Conservation (phyloP, 2,797 vertebrate genomes). For the Enteromius argenteus region DNA sequence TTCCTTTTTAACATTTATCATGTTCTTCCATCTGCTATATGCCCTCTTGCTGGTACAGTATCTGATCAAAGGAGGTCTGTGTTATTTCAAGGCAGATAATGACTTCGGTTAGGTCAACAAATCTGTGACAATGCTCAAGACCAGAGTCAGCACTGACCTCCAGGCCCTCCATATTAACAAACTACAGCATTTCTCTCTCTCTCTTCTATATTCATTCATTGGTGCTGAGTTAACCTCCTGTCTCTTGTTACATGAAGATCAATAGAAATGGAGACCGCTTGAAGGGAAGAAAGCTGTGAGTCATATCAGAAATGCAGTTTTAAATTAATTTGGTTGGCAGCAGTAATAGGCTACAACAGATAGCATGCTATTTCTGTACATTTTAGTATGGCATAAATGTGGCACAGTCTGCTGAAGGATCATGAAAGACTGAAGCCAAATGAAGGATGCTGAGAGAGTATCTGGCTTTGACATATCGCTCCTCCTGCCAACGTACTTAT, state of each 20-base stretch:
- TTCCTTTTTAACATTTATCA: background rate
- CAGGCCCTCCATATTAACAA: slow-evolving; percentile 34
- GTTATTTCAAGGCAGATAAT: slow-evolving; percentile 36
- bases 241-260: slow-evolving; percentile 64
- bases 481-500: slow-evolving; percentile 20
- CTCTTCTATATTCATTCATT: slow-evolving; percentile 28
- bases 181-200: slow-evolving; percentile 1
- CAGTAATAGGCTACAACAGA: background rate
- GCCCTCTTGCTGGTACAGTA: slow-evolving; percentile 28
- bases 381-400: slow-evolving; percentile 30
- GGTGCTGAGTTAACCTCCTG: slow-evolving; percentile 57
- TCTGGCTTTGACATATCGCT: slow-evolving; percentile 11
- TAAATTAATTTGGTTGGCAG: slow-evolving; percentile 13
- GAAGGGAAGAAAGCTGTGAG: slow-evolving; percentile 41
- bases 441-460: slow-evolving; percentile 38
- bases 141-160: slow-evolving; percentile 34
- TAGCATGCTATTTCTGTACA: background rate
- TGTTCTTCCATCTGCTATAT: slow-evolving; percentile 10
- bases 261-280: slow-evolving; percentile 52
- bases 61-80: slow-evolving; percentile 46
- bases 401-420: background rate
- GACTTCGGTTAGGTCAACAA: slow-evolving; percentile 35
- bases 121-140: slow-evolving; percentile 22
- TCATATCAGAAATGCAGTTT: slow-evolving; percentile 25
- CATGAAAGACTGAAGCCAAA: slow-evolving; percentile 20